These are phyloP conservation scores for Ichneumon xanthorius DNA, from an alignment of 2,888 invertebrate species.

Conservation along the genomic window DNA sequence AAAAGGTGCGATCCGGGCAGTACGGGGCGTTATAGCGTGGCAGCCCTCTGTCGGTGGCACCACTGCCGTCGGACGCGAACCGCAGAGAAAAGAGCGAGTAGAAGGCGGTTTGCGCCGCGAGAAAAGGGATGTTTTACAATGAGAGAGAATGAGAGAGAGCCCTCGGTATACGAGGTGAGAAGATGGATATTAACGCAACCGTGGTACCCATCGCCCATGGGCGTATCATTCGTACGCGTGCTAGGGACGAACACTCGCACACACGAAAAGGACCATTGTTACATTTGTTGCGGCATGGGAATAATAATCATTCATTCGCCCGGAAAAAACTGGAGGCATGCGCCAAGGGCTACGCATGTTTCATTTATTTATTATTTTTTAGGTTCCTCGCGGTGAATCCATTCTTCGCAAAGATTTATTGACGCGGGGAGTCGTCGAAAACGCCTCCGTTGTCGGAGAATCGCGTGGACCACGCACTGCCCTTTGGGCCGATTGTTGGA, in stretches of 20 bases:
- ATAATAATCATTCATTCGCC: conserved; percentile 22
- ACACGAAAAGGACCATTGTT: conserved; percentile 55
- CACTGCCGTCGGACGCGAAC: conserved; percentile 63
- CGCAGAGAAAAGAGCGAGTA: conserved; percentile 67
- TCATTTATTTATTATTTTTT: conserved; percentile 16
- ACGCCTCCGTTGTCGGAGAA: conserved; percentile 14
- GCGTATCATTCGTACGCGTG: conserved; percentile 69
- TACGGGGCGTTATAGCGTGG: conserved; percentile 23
- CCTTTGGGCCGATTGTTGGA: neutral
- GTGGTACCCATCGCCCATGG: conserved; percentile 74
- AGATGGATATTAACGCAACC: conserved; percentile 77
- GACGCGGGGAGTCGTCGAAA: conserved; percentile 3
- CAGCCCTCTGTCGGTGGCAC: conserved; percentile 32
- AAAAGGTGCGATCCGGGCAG: conserved; percentile 73
- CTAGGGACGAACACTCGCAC: conserved; percentile 40
- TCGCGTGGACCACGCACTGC: conserved; percentile 18
- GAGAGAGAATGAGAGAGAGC: conserved; percentile 64
- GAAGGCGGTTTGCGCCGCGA: conserved; percentile 63
- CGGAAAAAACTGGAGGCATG: conserved; percentile 29
- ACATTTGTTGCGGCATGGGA: conserved; percentile 40
- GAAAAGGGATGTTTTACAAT: conserved; percentile 83
- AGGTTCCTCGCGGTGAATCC: conserved; percentile 3
- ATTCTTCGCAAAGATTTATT: conserved; percentile 57
- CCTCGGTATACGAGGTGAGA: conserved; percentile 33
- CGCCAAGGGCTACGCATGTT: conserved; percentile 11